phyloP scores from a whole-genome alignment of 2,797 vertebrate species.

The Clarias laeviceps region DNA sequence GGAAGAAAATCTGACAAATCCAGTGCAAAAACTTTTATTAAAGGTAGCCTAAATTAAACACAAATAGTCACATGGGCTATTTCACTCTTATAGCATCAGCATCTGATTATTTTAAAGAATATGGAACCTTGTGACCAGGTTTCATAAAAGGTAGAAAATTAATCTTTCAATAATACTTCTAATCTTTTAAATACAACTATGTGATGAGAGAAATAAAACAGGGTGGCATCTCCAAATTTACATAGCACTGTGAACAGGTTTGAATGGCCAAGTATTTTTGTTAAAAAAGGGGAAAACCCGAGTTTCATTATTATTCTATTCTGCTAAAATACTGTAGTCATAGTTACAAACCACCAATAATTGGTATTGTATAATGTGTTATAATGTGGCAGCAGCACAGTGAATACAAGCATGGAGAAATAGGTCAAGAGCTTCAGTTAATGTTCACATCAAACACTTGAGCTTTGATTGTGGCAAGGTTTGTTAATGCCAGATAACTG shows the following conservation, averaged over 20 bases:
- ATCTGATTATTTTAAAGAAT: neutral
- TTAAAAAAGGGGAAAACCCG: neutral
- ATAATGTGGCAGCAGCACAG: too few species aligned
- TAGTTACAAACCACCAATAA: neutral
- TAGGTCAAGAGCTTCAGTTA: too few species aligned
- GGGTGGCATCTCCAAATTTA: neutral
- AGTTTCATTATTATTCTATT: neutral
- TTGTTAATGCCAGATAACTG: too few species aligned
- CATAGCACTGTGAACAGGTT: neutral
- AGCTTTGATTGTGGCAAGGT: too few species aligned
- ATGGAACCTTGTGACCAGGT: neutral
- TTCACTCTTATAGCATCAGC: neutral
- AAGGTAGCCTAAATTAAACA: too few species aligned
- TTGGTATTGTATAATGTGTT: too few species aligned
- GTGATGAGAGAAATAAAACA: neutral
- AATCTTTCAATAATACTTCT: neutral
- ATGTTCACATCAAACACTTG: too few species aligned
- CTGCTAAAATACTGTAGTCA: neutral
- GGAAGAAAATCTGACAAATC: too few species aligned
- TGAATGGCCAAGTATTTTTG: neutral
- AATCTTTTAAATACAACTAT: neutral
- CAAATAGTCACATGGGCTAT: neutral
- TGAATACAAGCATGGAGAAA: too few species aligned
- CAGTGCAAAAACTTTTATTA: too few species aligned
- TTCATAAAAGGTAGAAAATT: neutral